These are phyloP conservation scores for Unio delphinus DNA, from an alignment of 2,888 invertebrate species.

Conservation along the genomic window DNA sequence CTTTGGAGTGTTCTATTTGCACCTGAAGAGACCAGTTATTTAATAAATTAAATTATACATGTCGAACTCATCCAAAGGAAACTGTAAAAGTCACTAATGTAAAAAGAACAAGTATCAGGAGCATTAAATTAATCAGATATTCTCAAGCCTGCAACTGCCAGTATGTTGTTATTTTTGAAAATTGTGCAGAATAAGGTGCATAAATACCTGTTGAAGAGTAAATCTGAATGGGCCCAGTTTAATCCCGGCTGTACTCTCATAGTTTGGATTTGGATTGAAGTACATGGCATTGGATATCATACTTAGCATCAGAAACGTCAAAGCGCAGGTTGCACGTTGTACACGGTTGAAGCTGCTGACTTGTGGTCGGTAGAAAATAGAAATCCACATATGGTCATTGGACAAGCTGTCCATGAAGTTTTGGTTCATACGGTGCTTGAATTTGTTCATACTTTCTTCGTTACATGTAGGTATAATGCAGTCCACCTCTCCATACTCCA, in stretches of 20 bases:
- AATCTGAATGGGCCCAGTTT: conserved; percentile 44
- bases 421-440: conserved; percentile 17
- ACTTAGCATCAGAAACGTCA: conserved; percentile 69
- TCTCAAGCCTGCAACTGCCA: background rate
- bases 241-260: conserved; percentile 26
- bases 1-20: too few species aligned
- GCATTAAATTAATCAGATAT: background rate
- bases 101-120: background rate
- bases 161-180: background rate
- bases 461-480: conserved; percentile 1
- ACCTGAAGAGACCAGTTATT: too few species aligned
- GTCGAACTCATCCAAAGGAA: too few species aligned
- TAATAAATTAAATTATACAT: too few species aligned
- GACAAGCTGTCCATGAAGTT: conserved; percentile 40
- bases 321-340: conserved; percentile 64
- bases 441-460: conserved; percentile 2
- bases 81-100: too few species aligned
- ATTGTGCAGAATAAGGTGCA: background rate
- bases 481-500: conserved; percentile 19
- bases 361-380: conserved; percentile 69
- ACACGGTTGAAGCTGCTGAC: conserved; percentile 69
- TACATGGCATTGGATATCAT: conserved; percentile 73
- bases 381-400: conserved; percentile 72
- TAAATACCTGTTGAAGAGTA: conserved; percentile 27
- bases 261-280: conserved; percentile 50